Evolutionary conservation across 2,797 vertebrate genomes (phyloP), one percentile per base, ranked within the genome.

Genomic region (Ctenosaura bakeri): DNA sequence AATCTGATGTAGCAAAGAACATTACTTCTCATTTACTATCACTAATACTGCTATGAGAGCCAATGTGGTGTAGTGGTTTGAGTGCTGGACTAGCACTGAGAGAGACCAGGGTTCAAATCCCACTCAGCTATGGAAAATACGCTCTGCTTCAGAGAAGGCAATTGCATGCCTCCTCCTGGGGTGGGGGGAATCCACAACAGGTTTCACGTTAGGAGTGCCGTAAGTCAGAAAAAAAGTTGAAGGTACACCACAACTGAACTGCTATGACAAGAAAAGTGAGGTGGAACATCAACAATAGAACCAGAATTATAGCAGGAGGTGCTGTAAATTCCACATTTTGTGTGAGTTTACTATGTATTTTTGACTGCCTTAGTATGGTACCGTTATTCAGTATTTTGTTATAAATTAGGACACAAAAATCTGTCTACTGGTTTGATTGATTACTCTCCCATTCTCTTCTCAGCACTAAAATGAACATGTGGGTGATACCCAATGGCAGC

Each of bases 381-480:
- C 59, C 74, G 38, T 64, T 76, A 77, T 64, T 8, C 32, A 83
- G 16, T 20, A 83, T 64, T 46, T 83, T 89, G 29, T 83, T 88
- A 8, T 56, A 82, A 26, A 32, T 1, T 3, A 1, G 38, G 0
- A 0, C 2, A 79, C 3, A 1, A 3, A 59, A 7, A 12, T 0
- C 14, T 46, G n/a, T 12, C 54, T 35, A 83, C 0, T n/a, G 38
- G 10, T 52, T 12, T 64, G 20, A 42, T 42, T 42, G 42, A 56
- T 38, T 74, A 62, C 42, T 71, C 54, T 16, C 64, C 50, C 64
- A 62, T 42, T 50, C 77, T 64, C 50, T 84, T 85, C 76, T 64
- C 50, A 54, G 62, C 24, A 50, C 54, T 42, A 22, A 6, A 18
- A n/a, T 90, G 26, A 79, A n/a, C 35, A 66, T 14, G 52, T 46